Conservation (phyloP, 2,888 invertebrate species). For the Drosophila nr. medialis region DNA sequence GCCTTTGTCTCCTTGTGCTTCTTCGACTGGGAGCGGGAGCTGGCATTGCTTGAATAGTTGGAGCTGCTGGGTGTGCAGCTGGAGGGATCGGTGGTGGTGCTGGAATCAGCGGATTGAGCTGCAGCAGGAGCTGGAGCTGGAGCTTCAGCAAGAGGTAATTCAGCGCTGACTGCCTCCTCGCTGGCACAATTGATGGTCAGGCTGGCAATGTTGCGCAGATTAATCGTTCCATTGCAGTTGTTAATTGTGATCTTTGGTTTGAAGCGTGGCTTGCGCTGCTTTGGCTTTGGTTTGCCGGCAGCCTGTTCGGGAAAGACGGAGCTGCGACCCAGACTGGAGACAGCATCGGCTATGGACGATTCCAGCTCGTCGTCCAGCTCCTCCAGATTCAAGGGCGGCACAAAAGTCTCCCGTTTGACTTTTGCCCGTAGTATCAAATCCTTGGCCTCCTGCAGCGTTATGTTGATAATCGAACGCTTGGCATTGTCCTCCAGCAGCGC, state of each 20-base stretch:
- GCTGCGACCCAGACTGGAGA: conserved; percentile 76
- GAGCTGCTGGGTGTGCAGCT: conserved; percentile 72
- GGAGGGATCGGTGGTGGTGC: conserved; percentile 57
- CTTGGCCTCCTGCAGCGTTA: conserved; percentile 84
- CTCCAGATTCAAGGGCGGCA: conserved; percentile 80
- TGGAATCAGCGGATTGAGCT: conserved; percentile 30
- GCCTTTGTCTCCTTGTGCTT: conserved; percentile 56
- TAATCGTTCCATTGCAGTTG: conserved; percentile 84
- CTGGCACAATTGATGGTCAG: conserved; percentile 84
- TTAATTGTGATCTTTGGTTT: conserved; percentile 85
- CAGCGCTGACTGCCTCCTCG: conserved; percentile 78
- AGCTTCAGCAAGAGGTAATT: conserved; percentile 62
- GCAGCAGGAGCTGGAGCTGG: conserved; percentile 16
- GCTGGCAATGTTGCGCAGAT: conserved; percentile 84
- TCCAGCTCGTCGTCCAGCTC: conserved; percentile 81
- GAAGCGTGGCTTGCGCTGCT: conserved; percentile 73
- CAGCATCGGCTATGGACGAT: conserved; percentile 81
- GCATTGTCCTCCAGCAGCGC: conserved; percentile 82
- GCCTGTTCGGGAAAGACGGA: conserved; percentile 39
- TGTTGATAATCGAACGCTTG: conserved; percentile 84
- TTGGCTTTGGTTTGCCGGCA: conserved; percentile 46
- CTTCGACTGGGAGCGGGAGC: conserved; percentile 81
- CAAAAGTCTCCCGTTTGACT: conserved; percentile 69
- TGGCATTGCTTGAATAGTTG: conserved; percentile 77
- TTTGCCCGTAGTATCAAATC: conserved; percentile 82